Evolutionary conservation across 2,888 invertebrate species (phyloP), one percentile per base, ranked within the genome.

Genomic region (Podabrus alpinus): DNA sequence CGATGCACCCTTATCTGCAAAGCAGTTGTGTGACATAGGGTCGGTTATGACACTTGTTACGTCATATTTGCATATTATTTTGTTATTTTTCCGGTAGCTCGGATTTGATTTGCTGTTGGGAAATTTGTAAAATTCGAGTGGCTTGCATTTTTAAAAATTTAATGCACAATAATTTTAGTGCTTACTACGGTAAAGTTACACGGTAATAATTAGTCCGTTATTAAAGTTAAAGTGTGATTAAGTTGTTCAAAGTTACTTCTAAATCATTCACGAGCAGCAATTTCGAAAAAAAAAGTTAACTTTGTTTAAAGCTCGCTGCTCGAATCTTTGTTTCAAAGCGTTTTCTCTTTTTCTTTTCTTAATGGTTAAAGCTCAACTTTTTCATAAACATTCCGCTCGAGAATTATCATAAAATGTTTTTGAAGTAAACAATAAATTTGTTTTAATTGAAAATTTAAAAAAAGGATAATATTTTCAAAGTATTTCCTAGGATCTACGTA

Each of bases 41-140:
- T 66, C 74, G 77, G 72, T 77, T 78, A 75, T 75, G 72, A 71
- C 79, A 78, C 79, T 78, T 79, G 78, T 76, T 79, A 75, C 74
- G 61, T 29, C 71, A 68, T 69, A 70, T 77, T 78, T 77, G 75
- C 71, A 77, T 75, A 78, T 71, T 75, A 74, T 73, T 72, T 68
- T 64, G 73, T 66, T 62, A 75, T 74, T 72, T 75, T 78, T 72
- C 74, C 13, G 15, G n/a, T 59, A 72, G 72, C 68, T 71, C 73
- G 71, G 71, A n/a, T 45, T 73, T 77, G 77, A 77, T 77, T 75
- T 75, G 66, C 68, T 73, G 77, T 76, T 78, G 76, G 15, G 16
- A 60, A 60, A 16, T 62, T 13, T 25, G 11, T 13, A 29, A 13
- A 29, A 1, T 29, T 29, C 4, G 3, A 19, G 19, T 19, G 19